Conservation (phyloP, 2,113 vertebrate genomes). For the Pampusana beccarii region DNA sequence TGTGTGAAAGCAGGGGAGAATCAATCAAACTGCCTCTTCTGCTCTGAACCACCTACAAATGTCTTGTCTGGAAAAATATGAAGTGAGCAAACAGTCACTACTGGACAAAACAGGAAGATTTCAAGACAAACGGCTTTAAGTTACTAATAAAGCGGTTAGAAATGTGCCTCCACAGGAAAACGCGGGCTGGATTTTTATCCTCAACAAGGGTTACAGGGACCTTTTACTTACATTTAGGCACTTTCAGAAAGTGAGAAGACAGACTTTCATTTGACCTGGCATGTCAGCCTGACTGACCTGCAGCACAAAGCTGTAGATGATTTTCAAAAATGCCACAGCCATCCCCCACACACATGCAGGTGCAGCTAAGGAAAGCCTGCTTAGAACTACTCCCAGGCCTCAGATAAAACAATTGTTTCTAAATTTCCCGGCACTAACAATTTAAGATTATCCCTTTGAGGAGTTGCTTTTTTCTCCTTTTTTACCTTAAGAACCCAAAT, state of each 20-base stretch:
- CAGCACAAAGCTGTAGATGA: background rate
- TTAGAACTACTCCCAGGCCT: background rate
- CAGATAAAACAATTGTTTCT: background rate
- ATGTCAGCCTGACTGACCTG: background rate
- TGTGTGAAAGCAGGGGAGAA: background rate
- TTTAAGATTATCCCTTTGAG: background rate
- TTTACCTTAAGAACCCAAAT: background rate
- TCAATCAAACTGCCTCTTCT: background rate
- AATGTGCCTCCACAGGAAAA: background rate
- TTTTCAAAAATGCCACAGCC: background rate
- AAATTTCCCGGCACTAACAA: background rate
- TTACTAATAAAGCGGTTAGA: background rate
- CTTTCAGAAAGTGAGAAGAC: background rate
- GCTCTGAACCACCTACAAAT: slow-evolving; percentile 18
- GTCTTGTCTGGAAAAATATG: background rate
- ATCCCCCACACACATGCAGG: accelerated
- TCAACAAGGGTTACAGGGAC: background rate
- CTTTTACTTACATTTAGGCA: background rate
- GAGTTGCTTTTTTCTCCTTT: background rate
- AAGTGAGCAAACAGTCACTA: background rate
- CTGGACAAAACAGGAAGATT: slow-evolving; percentile 63
- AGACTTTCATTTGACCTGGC: background rate
- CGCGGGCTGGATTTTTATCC: background rate
- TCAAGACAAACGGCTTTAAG: slow-evolving; percentile 33
- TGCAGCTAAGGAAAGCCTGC: background rate